A percentile compares a stretch with the other conserved stretches of the same genome.
phyloP scores from a whole-genome alignment of 2,797 vertebrate species.

The Neosilurus hyrtlii region DNA sequence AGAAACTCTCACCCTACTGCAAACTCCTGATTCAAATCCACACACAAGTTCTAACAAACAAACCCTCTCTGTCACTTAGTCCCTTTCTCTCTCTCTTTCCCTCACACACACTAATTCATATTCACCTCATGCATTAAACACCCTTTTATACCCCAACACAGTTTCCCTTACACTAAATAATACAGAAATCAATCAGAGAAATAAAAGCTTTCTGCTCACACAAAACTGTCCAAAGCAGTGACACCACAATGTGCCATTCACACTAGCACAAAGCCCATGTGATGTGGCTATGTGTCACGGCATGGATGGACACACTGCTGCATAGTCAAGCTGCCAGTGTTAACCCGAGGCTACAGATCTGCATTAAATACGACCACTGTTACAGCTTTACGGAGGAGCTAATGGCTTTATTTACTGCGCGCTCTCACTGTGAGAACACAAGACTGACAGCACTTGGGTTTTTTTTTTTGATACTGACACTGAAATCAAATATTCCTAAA shows the following conservation, averaged over 20 bases:
- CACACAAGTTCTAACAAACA: background rate
- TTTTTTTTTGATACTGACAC: background rate
- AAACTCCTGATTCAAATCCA: slow-evolving; percentile 20
- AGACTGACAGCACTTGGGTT: background rate
- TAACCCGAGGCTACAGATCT: slow-evolving; percentile 34
- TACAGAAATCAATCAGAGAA: slow-evolving; percentile 25
- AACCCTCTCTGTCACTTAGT: no score
- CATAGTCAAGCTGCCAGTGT: slow-evolving; percentile 29
- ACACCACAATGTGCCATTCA: slow-evolving; percentile 49
- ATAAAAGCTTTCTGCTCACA: slow-evolving; percentile 19
- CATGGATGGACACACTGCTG: slow-evolving; percentile 37
- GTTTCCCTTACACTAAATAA: slow-evolving; percentile 36
- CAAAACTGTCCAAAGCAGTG: slow-evolving; percentile 37
- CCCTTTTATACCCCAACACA: slow-evolving; percentile 25
- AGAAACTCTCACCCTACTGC: background rate
- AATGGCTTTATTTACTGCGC: slow-evolving; percentile 25
- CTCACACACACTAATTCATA: background rate
- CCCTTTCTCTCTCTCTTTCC: no score
- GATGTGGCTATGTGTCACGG: slow-evolving; percentile 34
- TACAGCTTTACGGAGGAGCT: slow-evolving; percentile 14
- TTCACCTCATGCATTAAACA: slow-evolving; percentile 44
- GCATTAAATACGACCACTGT: slow-evolving; percentile 42
- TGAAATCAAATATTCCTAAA: background rate
- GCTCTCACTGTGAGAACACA: slow-evolving; percentile 18
- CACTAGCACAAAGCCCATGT: slow-evolving; percentile 32